Evolutionary conservation across 2,797 vertebrate species (phyloP).

Genomic region (Peromyscus attwateri): DNA sequence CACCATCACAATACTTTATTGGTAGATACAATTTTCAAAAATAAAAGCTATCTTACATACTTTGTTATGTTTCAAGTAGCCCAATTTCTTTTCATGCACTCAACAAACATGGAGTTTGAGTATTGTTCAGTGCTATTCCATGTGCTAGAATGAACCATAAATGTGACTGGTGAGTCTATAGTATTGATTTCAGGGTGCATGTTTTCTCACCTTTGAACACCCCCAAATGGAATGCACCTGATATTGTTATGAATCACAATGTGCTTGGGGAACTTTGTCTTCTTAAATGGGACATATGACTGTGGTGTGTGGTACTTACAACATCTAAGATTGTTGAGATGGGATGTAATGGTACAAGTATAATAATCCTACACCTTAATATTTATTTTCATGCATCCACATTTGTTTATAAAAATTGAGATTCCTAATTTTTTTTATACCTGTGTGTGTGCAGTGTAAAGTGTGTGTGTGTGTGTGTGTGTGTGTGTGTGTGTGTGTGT

Average conservation of each 20-base stretch:
- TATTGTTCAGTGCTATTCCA: neutral
- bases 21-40: neutral
- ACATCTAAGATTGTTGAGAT: constrained; percentile 1
- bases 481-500: neutral
- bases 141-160: neutral
- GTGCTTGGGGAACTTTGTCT: constrained; percentile 1
- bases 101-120: neutral
- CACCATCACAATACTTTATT: neutral
- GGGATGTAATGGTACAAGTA: neutral
- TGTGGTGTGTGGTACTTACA: neutral
- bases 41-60: neutral
- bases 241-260: neutral
- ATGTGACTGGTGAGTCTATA: neutral
- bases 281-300: neutral
- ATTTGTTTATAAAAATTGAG: constrained; percentile 51
- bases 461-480: neutral
- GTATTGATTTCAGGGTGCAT: neutral
- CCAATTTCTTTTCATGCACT: constrained; percentile 8
- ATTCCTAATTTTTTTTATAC: constrained; percentile 2
- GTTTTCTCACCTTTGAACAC: constrained; percentile 31
- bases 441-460: neutral
- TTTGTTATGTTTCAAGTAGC: constrained; percentile 18
- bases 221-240: constrained; percentile 19
- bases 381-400: neutral
- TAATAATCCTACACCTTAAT: neutral